Evolutionary conservation across 23 tunicate genomes (phyloP), one percentile per base, ranked within the genome.

Genomic region (Ciona savignyi): DNA sequence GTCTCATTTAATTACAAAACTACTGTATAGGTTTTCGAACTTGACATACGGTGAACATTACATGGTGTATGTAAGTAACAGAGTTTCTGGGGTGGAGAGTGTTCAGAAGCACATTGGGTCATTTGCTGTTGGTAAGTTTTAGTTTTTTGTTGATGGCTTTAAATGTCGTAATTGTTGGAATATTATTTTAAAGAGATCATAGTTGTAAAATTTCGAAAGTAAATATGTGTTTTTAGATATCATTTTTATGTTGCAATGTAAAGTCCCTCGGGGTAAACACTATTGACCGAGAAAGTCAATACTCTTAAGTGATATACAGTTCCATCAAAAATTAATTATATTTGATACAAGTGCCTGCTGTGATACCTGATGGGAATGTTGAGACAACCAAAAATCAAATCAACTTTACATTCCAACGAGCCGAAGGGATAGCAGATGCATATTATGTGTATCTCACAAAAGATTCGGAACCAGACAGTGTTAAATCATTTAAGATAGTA

Each of bases 81-180:
- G 51, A 1, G 48, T 83, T 30, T 49, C 64, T 27, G 75, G 74
- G 1, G 70, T 60, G 0, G 67, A 68, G 24, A 65, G 87, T 29
- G 74, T 24, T 29, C 25, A 24, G 9, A 30, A 23, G 1, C 23
- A 48, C 2, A 25, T 75, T 33, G 87, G 68, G n/a, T 31, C 26
- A 25, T 34, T 83, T 67, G 70, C 51, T 1, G 74, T 83, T 28
- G 79, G 87, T 83, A 75, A 75, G 87, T 81, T 56, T 35, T n/a
- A n/a, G n/a, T n/a, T n/a, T n/a, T n/a, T n/a, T n/a, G n/a, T n/a
- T n/a, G n/a, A n/a, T n/a, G n/a, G n/a, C n/a, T n/a, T n/a, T n/a
- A n/a, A n/a, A n/a, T n/a, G n/a, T n/a, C n/a, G n/a, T n/a, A n/a
- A n/a, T n/a, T n/a, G n/a, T n/a, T n/a, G n/a, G n/a, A n/a, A n/a